Percentiles rank a stretch among this genome's conserved stretches.
phyloP scores from a whole-genome alignment of 1,140 invertebrate genomes.

The Mizuhopecten yessoensis region DNA sequence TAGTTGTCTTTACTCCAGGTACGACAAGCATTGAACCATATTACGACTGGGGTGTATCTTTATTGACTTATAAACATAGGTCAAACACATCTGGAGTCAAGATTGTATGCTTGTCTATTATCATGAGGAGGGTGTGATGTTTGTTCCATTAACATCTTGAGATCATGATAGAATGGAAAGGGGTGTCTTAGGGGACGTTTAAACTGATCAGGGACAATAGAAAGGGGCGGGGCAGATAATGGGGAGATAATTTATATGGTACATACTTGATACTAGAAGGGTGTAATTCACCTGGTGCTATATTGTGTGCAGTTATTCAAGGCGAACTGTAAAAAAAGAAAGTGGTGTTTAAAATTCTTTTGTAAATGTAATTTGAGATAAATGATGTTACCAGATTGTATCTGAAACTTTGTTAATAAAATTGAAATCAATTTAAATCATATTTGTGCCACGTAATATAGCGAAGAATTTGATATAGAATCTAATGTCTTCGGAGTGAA shows the following conservation, averaged over 20 bases:
- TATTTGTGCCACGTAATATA: no score
- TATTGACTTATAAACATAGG: not conserved
- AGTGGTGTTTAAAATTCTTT: not conserved
- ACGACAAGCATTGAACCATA: not conserved
- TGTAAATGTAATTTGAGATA: not conserved
- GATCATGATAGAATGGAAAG: not conserved
- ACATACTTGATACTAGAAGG: not conserved
- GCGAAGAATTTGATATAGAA: no score
- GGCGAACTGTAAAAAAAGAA: not conserved
- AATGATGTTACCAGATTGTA: not conserved
- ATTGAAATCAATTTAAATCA: not conserved
- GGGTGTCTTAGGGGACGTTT: not conserved
- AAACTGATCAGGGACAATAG: not conserved
- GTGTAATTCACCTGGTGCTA: not conserved
- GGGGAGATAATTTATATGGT: not conserved
- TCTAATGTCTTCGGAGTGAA: no score
- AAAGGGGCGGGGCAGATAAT: not conserved
- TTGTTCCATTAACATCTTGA: not conserved
- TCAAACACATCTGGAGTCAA: not conserved
- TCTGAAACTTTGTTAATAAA: not conserved
- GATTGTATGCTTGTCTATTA: conserved; percentile 11
- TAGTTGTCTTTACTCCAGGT: not conserved
- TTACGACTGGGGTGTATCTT: not conserved
- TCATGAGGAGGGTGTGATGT: not conserved
- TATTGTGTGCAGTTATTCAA: not conserved